phyloP scores from a whole-genome alignment of 2,797 vertebrate genomes.

The Oreochromis mossambicus region DNA sequence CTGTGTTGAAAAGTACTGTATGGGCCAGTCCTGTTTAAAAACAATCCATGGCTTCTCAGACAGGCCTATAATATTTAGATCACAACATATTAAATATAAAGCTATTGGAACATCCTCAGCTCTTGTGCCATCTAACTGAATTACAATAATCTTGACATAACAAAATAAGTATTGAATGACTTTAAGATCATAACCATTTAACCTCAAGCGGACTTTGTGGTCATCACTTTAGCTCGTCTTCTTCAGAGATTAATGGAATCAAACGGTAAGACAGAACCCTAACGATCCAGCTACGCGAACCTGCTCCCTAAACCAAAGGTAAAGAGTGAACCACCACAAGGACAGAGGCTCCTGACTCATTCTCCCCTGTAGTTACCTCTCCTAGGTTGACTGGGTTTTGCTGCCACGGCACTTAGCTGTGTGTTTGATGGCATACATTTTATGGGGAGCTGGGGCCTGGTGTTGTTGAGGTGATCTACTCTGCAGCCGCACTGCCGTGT shows the following conservation, averaged over 20 bases:
- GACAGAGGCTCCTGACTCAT: constrained; percentile 44
- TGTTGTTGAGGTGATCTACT: constrained; percentile 72
- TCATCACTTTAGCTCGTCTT: not conserved
- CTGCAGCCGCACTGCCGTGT: constrained; percentile 60
- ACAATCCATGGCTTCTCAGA: constrained; percentile 13
- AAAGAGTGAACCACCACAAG: constrained; percentile 4
- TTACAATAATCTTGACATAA: not conserved
- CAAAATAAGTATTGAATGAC: not conserved
- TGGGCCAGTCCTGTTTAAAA: constrained; percentile 9
- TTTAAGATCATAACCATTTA: constrained; percentile 8
- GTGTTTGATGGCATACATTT: constrained; percentile 69
- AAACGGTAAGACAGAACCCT: constrained; percentile 23
- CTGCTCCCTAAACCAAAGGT: constrained; percentile 60
- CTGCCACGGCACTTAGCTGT: constrained; percentile 48
- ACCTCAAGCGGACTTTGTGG: constrained; percentile 24
- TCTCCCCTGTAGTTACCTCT: constrained; percentile 51
- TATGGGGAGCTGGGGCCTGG: constrained; percentile 58
- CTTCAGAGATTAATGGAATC: constrained; percentile 35
- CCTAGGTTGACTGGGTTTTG: constrained; percentile 63
- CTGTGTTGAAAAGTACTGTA: constrained; percentile 45
- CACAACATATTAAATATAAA: not conserved
- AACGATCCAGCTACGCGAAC: constrained; percentile 53
- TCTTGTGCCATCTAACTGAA: not conserved
- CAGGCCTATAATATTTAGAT: not conserved
- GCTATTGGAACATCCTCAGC: not conserved